A percentile compares a stretch with the other conserved stretches of the same genome.
phyloP scores from a whole-genome alignment of 2,113 vertebrate genomes.

The Spea multiplicata region DNA sequence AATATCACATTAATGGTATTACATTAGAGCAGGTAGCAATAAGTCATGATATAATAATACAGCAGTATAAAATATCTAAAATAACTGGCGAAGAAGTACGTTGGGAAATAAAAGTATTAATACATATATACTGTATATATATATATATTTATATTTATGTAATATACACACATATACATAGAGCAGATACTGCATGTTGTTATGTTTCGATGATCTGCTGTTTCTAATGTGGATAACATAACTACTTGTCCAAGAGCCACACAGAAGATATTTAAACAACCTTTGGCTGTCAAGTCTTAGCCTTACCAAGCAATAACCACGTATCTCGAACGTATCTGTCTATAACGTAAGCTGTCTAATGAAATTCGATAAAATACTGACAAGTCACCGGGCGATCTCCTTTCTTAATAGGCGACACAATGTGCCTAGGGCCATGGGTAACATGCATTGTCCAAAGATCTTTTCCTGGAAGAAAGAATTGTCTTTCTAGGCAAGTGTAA shows the following conservation, averaged over 20 bases:
- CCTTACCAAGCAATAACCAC: slow-evolving; percentile 1
- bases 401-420: slow-evolving; percentile 14
- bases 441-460: slow-evolving; percentile 13
- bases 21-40: too few relatives aligned
- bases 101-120: too few relatives aligned
- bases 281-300: slow-evolving; percentile 8
- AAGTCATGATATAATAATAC: too few relatives aligned
- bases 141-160: too few relatives aligned
- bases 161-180: too few relatives aligned
- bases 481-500: slow-evolving; percentile 38
- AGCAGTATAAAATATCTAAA: too few relatives aligned
- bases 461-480: slow-evolving; percentile 19
- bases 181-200: not conserved
- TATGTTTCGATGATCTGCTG: not conserved
- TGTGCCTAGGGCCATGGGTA: slow-evolving; percentile 9
- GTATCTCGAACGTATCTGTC: not conserved
- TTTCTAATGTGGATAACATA: not conserved
- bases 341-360: not conserved
- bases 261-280: slow-evolving; percentile 3
- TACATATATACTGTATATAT: too few relatives aligned
- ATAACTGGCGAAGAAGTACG: too few relatives aligned
- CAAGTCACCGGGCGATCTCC: slow-evolving; percentile 12
- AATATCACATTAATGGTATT: too few relatives aligned
- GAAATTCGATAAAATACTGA: slow-evolving; percentile 2
- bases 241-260: not conserved